Base-by-base conservation (phyloP, 2,888 invertebrate genomes). In the Chydorus sphaericus region DNA sequence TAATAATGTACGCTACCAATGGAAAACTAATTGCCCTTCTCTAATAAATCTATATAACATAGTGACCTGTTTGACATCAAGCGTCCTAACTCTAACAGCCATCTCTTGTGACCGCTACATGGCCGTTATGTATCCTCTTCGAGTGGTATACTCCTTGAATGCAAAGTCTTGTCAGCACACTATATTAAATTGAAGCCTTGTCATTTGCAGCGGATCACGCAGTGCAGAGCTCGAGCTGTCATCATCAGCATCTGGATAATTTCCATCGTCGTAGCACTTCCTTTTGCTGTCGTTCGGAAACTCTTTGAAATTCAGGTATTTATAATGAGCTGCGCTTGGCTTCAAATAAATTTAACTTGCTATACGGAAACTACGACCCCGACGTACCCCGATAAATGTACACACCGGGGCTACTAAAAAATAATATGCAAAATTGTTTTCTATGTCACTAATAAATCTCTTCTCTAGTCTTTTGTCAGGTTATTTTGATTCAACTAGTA, bases 61-160 rank as follows among this genome's bases (percentile, higher is more conserved):
- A 73, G 73, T 71, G 59, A 63, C 69, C 2, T 66, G 70, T 16
- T 62, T 71, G 54, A 70, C 72, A 8, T 67, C 71, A 49, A 72
- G 71, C 58, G 71, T 72, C 28, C 65, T 73, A 56, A 72, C 73
- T 16, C 61, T 73, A 59, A 69, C 70, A 4, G 67, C 71, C 52
- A 73, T 73, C 31, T 69, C 73, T 4, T 71, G 70, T 58, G 73
- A 73, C 61, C 66, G 73, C 31, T 73, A 72, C 62, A 68, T 72
- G 60, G 73, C 72, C 28, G 71, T 73, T 51, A 68, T 73, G 54
- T 73, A 69, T 59, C 72, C 73, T 37, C 67, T 73, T 62, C 67
- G 69, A 59, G 70, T 70, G 3, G 44, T 44, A 44, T 26, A 28
- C 23, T 44, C n/a, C 44, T 23, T 26, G 23, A 16, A 44, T 23